phyloP scores from a whole-genome alignment of 2,888 invertebrate genomes.

The Ormyrus pomaceus region DNA sequence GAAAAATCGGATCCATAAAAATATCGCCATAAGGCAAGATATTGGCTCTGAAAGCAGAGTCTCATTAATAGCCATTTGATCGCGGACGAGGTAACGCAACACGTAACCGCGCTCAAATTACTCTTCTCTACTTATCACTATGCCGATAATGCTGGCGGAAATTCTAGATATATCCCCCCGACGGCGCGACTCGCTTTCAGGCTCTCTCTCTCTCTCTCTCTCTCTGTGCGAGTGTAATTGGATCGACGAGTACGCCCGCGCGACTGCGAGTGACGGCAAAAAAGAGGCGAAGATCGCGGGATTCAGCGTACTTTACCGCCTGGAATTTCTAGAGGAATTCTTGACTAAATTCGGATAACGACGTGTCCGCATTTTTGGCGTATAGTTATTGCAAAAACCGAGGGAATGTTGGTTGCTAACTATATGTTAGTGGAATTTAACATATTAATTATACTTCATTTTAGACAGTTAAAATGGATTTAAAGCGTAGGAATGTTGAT shows the following conservation, averaged over 20 bases:
- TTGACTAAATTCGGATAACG: too few species aligned
- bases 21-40: background rate
- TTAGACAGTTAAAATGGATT: too few species aligned
- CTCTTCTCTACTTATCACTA: slow-evolving; percentile 23
- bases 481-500: too few species aligned
- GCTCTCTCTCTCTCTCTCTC: too few species aligned
- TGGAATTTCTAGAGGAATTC: too few species aligned
- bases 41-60: slow-evolving; percentile 1
- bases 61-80: slow-evolving; percentile 16
- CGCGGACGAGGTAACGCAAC: slow-evolving; percentile 3
- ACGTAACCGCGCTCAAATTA: slow-evolving; percentile 20
- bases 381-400: too few species aligned
- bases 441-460: too few species aligned
- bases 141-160: slow-evolving; percentile 30
- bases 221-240: slow-evolving; percentile 7
- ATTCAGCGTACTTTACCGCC: too few species aligned
- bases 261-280: background rate
- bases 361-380: too few species aligned
- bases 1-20: background rate
- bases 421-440: too few species aligned
- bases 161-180: slow-evolving; percentile 23
- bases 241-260: slow-evolving; percentile 10
- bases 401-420: too few species aligned
- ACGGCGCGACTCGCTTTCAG: background rate
- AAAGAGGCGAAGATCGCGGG: background rate